Conservation (phyloP, 2,888 invertebrate genomes). For the Phengaris arion region DNA sequence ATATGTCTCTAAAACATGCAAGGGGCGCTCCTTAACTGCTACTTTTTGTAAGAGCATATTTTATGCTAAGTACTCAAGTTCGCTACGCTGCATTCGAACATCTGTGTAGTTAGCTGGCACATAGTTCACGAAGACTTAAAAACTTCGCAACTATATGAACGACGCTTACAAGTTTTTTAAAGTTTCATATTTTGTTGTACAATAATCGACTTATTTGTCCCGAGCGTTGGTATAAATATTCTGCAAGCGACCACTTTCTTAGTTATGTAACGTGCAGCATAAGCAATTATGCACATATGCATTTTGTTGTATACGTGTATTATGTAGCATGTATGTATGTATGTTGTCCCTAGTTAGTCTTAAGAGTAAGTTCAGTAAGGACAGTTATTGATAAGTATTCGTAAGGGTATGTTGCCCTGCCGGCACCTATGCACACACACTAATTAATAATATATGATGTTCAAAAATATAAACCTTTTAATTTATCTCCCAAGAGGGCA, state of each 20-base stretch:
- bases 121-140: slow-evolving; percentile 35
- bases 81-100: slow-evolving; percentile 50
- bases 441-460: no score
- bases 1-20: background rate
- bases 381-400: no score
- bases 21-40: slow-evolving; percentile 21
- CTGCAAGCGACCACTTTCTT: background rate
- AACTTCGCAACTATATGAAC: slow-evolving; percentile 29
- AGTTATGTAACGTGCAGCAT: no score
- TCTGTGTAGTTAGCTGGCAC: slow-evolving; percentile 42
- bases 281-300: no score
- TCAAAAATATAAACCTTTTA: no score
- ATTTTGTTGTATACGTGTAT: no score
- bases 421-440: no score
- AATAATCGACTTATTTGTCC: slow-evolving; percentile 16
- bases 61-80: slow-evolving; percentile 48
- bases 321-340: no score
- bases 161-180: slow-evolving; percentile 30
- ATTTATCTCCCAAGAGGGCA: no score
- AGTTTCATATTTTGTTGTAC: slow-evolving; percentile 18
- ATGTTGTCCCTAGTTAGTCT: no score
- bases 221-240: slow-evolving; percentile 6
- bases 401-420: no score
- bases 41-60: slow-evolving; percentile 46
- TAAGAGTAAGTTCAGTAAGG: no score